Evolutionary conservation across 2,888 invertebrate species (phyloP), one percentile per base, ranked within the genome.

Genomic region (Lepas anatifera): DNA sequence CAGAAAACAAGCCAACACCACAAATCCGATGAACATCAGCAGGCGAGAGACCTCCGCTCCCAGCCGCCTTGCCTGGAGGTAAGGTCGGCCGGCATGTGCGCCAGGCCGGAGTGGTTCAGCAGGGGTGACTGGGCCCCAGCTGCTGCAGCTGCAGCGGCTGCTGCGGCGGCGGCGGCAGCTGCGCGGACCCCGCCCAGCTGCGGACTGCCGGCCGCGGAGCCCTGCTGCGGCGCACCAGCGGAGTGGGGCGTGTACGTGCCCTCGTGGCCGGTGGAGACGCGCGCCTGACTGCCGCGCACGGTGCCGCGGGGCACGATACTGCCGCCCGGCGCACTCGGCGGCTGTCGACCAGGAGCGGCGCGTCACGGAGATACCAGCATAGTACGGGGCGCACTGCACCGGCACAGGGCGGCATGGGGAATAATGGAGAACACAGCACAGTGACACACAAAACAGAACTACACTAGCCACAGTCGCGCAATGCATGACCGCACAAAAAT

Each of bases 221-320:
- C 37, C 64, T n/a, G 37, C n/a, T n/a, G n/a, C n/a, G n/a, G n/a
- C n/a, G 25, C 37, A 25, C n/a, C 64, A 10, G 64, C 22, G 2
- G 37, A n/a, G 35, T 39, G 64, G 13, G 64, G 37, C 64, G 37
- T 37, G 64, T 64, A 64, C 2, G 39, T 39, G 35, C 64, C 64
- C 64, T 64, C 64, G 39, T 64, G 64, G 13, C 64, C 64, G 37
- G 35, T 64, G 64, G 52, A 58, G 52, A 58, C 52, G 52, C 52
- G 52, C 27, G 52, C 52, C 52, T 58, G 52, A 32, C 52, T 58
- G 32, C 52, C 52, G 52, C 52, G 52, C 16, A 18, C 32, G 16
- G 18, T 11, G 32, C 52, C 13, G 11, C 52, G 52, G 16, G 52
- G 52, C 52, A 58, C 32, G 37, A 39, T n/a, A 8, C 68, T 68